Conservation (phyloP, 64 coral and sea anemone species). For the Montipora sp. region DNA sequence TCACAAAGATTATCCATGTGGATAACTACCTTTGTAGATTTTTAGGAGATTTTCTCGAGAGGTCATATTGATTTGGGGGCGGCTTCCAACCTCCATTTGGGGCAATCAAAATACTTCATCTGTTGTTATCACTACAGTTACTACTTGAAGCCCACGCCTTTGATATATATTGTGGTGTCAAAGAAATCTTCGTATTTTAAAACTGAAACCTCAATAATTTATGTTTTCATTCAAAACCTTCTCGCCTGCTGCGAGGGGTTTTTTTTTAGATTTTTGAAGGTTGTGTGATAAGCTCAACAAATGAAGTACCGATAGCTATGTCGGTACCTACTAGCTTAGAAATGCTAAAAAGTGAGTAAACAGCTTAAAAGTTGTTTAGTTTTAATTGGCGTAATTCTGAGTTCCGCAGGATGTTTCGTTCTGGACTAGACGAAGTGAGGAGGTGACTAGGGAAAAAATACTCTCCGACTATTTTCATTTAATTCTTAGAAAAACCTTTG, state of each 20-base stretch:
- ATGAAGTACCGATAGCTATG: too few species aligned
- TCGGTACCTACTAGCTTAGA: too few species aligned
- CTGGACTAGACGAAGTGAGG: too few species aligned
- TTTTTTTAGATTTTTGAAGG: too few species aligned
- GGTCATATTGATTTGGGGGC: background rate
- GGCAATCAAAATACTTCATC: slow-evolving; percentile 41
- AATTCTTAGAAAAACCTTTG: too few species aligned
- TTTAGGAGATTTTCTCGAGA: background rate
- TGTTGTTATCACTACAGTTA: slow-evolving; percentile 16
- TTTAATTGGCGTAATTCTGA: too few species aligned
- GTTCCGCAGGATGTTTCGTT: too few species aligned
- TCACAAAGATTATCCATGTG: background rate
- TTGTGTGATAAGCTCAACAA: too few species aligned
- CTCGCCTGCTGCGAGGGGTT: background rate
- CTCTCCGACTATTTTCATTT: too few species aligned
- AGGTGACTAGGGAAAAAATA: too few species aligned
- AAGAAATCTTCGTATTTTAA: background rate
- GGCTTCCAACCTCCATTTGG: background rate
- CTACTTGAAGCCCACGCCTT: slow-evolving; percentile 6
- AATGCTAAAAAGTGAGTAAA: too few species aligned
- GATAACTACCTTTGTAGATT: background rate
- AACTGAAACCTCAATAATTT: slow-evolving; percentile 12
- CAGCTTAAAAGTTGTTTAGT: background rate
- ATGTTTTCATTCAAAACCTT: slow-evolving; percentile 6
- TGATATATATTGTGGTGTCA: background rate